Evolutionary conservation across 1,140 invertebrate species (phyloP).

Genomic region (Ceratosolen fusciceps): DNA sequence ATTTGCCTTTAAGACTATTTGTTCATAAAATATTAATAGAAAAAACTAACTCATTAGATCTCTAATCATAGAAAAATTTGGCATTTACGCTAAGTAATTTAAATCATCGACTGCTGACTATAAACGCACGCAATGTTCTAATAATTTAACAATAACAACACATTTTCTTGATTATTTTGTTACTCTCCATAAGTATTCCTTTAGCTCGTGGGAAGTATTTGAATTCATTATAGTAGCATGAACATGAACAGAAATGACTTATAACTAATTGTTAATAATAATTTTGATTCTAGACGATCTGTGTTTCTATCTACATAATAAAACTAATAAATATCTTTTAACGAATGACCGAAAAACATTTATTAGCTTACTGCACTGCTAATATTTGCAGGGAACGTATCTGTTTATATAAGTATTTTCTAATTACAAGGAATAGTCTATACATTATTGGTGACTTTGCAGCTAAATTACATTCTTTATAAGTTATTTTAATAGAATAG

Average conservation of each 20-base stretch:
- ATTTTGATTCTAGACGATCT: constrained; percentile 39
- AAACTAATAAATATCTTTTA: constrained; percentile 30
- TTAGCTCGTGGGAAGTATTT: constrained; percentile 25
- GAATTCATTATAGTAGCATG: constrained; percentile 39
- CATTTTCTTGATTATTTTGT: constrained; percentile 18
- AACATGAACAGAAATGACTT: constrained; percentile 39
- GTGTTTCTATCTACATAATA: constrained; percentile 42
- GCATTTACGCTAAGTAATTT: constrained; percentile 32
- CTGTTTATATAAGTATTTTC: constrained; percentile 13
- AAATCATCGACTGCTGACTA: constrained; percentile 31
- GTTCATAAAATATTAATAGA: constrained; percentile 46
- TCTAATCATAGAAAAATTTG: constrained; percentile 42
- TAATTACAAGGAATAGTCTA: constrained; percentile 38
- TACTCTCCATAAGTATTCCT: constrained; percentile 23
- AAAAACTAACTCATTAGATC: constrained; percentile 40
- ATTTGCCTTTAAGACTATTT: constrained; percentile 40
- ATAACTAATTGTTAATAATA: constrained; percentile 45
- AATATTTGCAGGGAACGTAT: constrained; percentile 18
- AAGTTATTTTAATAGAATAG: constrained; percentile 31
- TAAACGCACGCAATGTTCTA: constrained; percentile 28
- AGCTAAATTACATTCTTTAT: constrained; percentile 36
- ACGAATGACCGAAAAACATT: constrained; percentile 23
- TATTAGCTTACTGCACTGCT: constrained; percentile 24
- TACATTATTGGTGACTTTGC: constrained; percentile 34
- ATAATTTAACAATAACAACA: constrained; percentile 44